phyloP scores from a whole-genome alignment of 2,888 invertebrate species.

The Megastigmus dorsalis region DNA sequence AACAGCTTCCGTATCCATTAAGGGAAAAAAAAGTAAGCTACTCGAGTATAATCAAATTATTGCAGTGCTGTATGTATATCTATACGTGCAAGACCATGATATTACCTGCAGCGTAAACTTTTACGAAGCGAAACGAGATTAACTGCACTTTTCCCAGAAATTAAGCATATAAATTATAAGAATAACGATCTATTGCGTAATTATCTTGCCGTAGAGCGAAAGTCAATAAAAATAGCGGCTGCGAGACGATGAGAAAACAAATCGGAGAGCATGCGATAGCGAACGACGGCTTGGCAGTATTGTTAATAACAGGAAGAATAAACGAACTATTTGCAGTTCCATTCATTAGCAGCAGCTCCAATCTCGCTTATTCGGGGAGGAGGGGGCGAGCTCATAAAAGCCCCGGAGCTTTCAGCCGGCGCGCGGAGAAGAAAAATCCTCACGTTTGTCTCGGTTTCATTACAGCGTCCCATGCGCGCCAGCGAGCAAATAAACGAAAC shows the following conservation, averaged over 20 bases:
- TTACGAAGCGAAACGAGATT: too few relatives aligned
- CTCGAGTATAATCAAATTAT: slow-evolving; percentile 17
- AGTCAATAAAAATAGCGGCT: too few relatives aligned
- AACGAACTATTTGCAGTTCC: slow-evolving; percentile 3
- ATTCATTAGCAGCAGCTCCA: slow-evolving; percentile 32
- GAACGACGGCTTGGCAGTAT: too few relatives aligned
- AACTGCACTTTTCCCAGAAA: too few relatives aligned
- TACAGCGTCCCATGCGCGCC: slow-evolving; percentile 13
- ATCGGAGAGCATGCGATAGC: too few relatives aligned
- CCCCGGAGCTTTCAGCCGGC: neutral
- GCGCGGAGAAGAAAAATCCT: slow-evolving; percentile 27
- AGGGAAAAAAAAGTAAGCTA: slow-evolving; percentile 23
- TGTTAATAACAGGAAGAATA: slow-evolving; percentile 8
- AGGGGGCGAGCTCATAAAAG: slow-evolving; percentile 32
- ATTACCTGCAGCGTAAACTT: neutral
- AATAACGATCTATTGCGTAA: too few relatives aligned
- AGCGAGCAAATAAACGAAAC: slow-evolving; percentile 36
- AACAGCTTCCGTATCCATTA: slow-evolving; percentile 12
- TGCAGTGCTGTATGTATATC: neutral
- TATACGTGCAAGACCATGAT: neutral
- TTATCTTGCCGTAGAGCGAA: too few relatives aligned
- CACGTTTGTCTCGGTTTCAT: slow-evolving; percentile 48
- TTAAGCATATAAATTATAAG: too few relatives aligned
- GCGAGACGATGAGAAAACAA: too few relatives aligned
- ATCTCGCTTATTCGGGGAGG: slow-evolving; percentile 28